Evolutionary conservation across 2,888 invertebrate species (phyloP), one percentile per base, ranked within the genome.

Genomic region (Steromphala cineraria): DNA sequence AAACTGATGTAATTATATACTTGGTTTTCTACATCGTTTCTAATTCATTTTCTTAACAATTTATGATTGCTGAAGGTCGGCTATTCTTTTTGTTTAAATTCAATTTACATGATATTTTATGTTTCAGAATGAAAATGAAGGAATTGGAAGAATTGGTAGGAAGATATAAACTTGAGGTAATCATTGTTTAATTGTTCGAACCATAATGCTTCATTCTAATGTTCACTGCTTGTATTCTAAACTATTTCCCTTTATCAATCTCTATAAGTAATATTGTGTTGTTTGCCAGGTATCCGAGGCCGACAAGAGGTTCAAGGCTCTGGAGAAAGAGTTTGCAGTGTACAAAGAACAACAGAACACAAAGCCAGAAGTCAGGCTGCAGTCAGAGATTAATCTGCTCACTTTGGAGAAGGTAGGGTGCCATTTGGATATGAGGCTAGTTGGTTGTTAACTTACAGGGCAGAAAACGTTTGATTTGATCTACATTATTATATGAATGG

Each of bases 321-420:
- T 92, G 62, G 92, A 92, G 75, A 90, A 88, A 80, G 93, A 94
- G 78, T 92, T 93, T 83, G 81, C 87, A 7, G 81, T 88, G 1
- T 93, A 89, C 79, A 91, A 91, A 80, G 93, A 93, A 75, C 91
- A 93, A 78, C 89, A 92, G 79, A 90, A 89, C 80, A 88, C 87
- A 28, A 92, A 92, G 82, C 93, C 93, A 21, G 93, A 94, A 83
- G 90, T 93, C 8, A 85, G 92, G 78, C 90, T 94, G 19, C 94
- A 94, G 88, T 91, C 93, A 40, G 93, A 94, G 85, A 91, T 94
- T 74, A 93, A 93, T 81, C 85, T 93, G 21, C 89, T 94, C 0
- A 92, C 90, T 15, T 83, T 93, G 55, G 93, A 94, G 85, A 94
- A 94, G 90, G 93, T 93, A 81, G 56, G 78, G 76, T 53, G 28